These are phyloP conservation scores for Mus spicilegus DNA, from an alignment of 2,113 vertebrate genomes.

Conservation along the genomic window DNA sequence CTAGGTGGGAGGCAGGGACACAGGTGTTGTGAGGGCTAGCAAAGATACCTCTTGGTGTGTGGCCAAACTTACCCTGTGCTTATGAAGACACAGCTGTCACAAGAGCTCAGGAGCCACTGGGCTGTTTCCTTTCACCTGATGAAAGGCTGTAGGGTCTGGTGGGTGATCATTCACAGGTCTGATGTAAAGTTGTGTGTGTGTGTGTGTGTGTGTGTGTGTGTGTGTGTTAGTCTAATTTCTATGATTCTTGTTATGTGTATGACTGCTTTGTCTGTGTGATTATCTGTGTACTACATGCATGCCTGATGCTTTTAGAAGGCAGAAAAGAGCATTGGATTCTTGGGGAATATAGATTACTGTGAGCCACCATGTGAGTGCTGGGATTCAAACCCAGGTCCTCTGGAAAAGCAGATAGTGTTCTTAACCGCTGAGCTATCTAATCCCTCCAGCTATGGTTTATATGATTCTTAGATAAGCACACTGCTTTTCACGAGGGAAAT, in stretches of 20 bases:
- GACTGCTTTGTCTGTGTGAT: neutral
- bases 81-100: neutral
- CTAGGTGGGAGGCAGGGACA: neutral
- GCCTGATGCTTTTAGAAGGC: neutral
- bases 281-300: neutral
- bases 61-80: neutral
- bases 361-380: neutral
- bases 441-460: neutral
- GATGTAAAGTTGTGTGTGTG: neutral
- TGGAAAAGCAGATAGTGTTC: neutral
- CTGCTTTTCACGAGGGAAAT: neutral
- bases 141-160: neutral
- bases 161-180: neutral
- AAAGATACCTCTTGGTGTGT: neutral
- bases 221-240: neutral
- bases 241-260: neutral
- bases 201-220: neutral
- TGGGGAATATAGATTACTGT: neutral
- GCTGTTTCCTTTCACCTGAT: neutral
- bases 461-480: neutral
- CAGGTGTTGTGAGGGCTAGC: neutral
- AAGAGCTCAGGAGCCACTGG: neutral
- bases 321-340: neutral
- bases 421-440: neutral
- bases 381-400: neutral